A percentile compares a stretch with the other conserved stretches of the same genome.
These are phyloP conservation scores for Lithophane ornitopus DNA, from an alignment of 2,888 invertebrate species.

Conservation along the genomic window DNA sequence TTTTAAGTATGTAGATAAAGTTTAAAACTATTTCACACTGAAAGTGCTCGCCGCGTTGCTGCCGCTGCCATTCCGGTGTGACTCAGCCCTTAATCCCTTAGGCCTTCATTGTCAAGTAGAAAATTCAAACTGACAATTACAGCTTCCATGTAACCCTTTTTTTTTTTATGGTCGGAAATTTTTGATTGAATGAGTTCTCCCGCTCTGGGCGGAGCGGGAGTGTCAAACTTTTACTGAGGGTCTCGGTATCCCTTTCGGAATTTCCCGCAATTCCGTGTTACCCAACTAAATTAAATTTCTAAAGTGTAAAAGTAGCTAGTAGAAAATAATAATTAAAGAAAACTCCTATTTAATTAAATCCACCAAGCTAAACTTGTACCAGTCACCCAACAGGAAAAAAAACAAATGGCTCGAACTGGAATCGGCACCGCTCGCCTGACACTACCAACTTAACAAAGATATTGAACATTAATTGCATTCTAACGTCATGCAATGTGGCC, in stretches of 20 bases:
- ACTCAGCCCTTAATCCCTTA: no score
- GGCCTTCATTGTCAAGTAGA: background rate
- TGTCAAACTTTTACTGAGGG: no score
- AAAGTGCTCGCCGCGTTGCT: no score
- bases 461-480: conserved; percentile 80
- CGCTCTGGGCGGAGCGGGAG: no score
- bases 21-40: no score
- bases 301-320: background rate
- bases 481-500: conserved; percentile 73
- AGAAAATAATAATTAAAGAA: background rate
- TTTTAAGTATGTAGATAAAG: no score
- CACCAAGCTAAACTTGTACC: conserved; percentile 36
- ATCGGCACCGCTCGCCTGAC: conserved; percentile 66
- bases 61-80: no score
- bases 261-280: background rate
- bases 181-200: no score
- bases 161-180: no score
- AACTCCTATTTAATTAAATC: conserved; percentile 15
- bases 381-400: conserved; percentile 49
- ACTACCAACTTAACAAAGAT: conserved; percentile 70
- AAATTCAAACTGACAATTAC: background rate
- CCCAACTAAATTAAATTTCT: background rate
- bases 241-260: no score
- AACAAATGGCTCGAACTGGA: conserved; percentile 44
- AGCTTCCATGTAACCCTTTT: background rate